Conservation (phyloP, 1,140 invertebrate species). For the Pogonomyrmex californicus region DNA sequence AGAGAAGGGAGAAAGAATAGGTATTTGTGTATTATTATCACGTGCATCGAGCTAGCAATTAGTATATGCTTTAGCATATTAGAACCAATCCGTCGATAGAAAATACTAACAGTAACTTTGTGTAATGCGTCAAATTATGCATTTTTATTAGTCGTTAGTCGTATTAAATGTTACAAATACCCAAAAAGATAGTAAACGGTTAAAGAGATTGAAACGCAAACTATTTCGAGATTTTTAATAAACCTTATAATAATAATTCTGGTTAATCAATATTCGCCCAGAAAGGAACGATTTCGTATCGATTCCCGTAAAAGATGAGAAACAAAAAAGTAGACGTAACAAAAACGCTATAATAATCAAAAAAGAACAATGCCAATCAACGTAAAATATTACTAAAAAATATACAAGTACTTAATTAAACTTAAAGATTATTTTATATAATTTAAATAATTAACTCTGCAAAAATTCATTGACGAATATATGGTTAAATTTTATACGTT, state of each 20-base stretch:
- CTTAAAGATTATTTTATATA: background rate
- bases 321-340: conserved; percentile 21
- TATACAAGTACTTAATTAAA: conserved; percentile 9
- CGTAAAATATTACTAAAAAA: conserved; percentile 75
- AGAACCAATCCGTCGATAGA: background rate
- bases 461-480: background rate
- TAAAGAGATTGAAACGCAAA: conserved; percentile 16
- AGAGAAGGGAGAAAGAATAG: conserved; percentile 2
- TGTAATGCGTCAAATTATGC: background rate
- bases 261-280: background rate
- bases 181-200: background rate
- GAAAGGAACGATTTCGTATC: conserved; percentile 25
- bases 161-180: background rate
- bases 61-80: conserved; percentile 35
- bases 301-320: background rate
- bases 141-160: background rate
- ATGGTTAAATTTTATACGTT: background rate
- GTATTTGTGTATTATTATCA: conserved; percentile 22
- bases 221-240: conserved; percentile 19
- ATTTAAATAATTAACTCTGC: background rate
- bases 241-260: background rate
- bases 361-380: conserved; percentile 34
- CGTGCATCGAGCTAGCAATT: conserved; percentile 48
- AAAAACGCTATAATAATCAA: conserved; percentile 32
- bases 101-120: background rate